Base-by-base conservation (phyloP, 2,888 invertebrate genomes). In the Pollenia griseotomentosa region DNA sequence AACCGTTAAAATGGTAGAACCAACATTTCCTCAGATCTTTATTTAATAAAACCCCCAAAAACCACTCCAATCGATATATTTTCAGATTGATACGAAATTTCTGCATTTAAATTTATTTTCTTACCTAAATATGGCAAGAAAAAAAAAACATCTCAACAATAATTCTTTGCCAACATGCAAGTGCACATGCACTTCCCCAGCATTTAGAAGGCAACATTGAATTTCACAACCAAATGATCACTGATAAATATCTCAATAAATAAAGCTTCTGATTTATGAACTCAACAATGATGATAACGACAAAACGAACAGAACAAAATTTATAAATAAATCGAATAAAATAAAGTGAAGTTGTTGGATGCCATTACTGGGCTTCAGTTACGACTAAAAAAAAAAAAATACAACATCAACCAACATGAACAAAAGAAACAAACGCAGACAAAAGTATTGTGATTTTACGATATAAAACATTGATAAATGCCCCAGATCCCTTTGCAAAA, bases 201-300 rank as follows among this genome's bases (percentile, higher is more conserved):
- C 51, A 79, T 73, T 79, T 84, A 84, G 57, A 68, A 81, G 78
- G 12, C 68, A 81, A 83, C 86, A 80, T 86, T 71, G 70, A 83
- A 80, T 80, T 86, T 86, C 86, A 86, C 86, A 86, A 81, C 77
- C 86, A 83, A 83, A 87, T 87, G 83, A 87, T 83, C 86, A 77
- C 85, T 80, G 88, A 88, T 88, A 84, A 88, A 88, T 81, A 88
- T 88, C 88, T 86, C 84, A 88, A 84, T 83, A 81, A 78, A 86
- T 84, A 82, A 86, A 86, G 88, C 86, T 88, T 81, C 86, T 88
- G 86, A 88, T 88, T 88, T 88, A 88, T 88, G 84, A 81, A 86
- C 86, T 84, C 81, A 77, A 78, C 88, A 84, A 79, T 82, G 74
- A 84, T 78, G 88, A 86, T 86, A 87, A 83, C 66, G 63, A 83